Conservation (phyloP, 2,797 vertebrate species). For the Thalassophryne amazonica region DNA sequence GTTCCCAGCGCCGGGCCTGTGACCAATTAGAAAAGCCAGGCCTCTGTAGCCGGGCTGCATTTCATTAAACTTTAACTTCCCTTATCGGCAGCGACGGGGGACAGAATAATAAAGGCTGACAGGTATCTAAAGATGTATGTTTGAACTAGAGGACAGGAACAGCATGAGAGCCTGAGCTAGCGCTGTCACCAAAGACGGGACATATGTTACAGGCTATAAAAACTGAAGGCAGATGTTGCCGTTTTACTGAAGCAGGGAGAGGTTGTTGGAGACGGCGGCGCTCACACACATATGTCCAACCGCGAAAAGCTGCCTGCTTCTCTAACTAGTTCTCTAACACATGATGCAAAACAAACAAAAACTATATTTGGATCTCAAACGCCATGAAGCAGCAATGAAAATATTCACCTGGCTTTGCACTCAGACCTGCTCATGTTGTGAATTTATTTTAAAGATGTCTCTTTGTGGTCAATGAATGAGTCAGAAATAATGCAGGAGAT, state of each 20-base stretch:
- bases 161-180: conserved; percentile 72
- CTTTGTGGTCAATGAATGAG: conserved; percentile 28
- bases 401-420: too few relatives aligned
- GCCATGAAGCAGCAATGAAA: too few relatives aligned
- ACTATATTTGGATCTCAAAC: conserved; percentile 29
- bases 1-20: conserved; percentile 77
- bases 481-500: conserved; percentile 46
- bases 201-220: conserved; percentile 80
- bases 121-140: conserved; percentile 79
- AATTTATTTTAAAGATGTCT: conserved; percentile 32
- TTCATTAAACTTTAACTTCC: conserved; percentile 86
- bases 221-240: conserved; percentile 81
- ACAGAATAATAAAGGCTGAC: conserved; percentile 79
- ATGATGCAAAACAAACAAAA: conserved; percentile 4
- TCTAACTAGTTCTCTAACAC: conserved; percentile 37
- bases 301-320: conserved; percentile 66
- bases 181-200: conserved; percentile 74
- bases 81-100: conserved; percentile 75
- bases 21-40: conserved; percentile 82
- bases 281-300: conserved; percentile 71
- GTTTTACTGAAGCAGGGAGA: conserved; percentile 74
- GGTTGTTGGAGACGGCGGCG: conserved; percentile 61
- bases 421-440: neutral
- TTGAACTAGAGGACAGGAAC: conserved; percentile 79
- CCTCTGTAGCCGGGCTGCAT: conserved; percentile 78